Conservation (phyloP, 1,140 invertebrate genomes). For the Zaprionus tsacasi region DNA sequence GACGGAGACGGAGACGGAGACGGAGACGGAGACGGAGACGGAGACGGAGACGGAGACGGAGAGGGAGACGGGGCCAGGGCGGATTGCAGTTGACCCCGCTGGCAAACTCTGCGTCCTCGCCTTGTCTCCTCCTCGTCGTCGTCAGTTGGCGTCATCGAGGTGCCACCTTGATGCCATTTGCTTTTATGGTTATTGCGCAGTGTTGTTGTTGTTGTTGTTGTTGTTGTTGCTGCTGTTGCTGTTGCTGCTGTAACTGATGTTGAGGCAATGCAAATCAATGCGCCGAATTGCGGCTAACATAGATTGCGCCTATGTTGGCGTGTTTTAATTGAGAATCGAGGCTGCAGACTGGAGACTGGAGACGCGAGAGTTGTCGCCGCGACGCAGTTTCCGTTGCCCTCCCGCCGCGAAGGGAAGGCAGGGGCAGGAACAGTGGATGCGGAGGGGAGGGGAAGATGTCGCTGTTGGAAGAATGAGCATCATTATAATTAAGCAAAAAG, state of each 20-base stretch:
- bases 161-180: slow-evolving; percentile 69
- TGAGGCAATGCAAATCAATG: slow-evolving; percentile 63
- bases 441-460: slow-evolving; percentile 15
- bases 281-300: slow-evolving; percentile 63
- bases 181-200: slow-evolving; percentile 73
- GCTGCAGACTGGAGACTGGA: slow-evolving; percentile 51
- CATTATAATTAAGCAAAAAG: slow-evolving; percentile 55
- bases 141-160: slow-evolving; percentile 64
- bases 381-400: slow-evolving; percentile 38
- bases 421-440: background rate
- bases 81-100: slow-evolving; percentile 38
- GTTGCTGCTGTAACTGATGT: slow-evolving; percentile 41
- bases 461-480: slow-evolving; percentile 40
- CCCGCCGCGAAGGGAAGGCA: slow-evolving; percentile 22
- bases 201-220: slow-evolving; percentile 16
- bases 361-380: slow-evolving; percentile 25
- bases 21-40: too few relatives aligned
- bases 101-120: slow-evolving; percentile 10
- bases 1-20: slow-evolving; percentile 8
- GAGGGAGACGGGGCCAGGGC: background rate
- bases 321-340: slow-evolving; percentile 72
- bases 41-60: slow-evolving; percentile 19
- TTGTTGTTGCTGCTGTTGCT: slow-evolving; percentile 14
- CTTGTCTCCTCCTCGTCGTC: slow-evolving; percentile 3
- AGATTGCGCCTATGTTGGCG: slow-evolving; percentile 65